Evolutionary conservation across 2,888 invertebrate species (phyloP).

Genomic region (Sinelater perroti): DNA sequence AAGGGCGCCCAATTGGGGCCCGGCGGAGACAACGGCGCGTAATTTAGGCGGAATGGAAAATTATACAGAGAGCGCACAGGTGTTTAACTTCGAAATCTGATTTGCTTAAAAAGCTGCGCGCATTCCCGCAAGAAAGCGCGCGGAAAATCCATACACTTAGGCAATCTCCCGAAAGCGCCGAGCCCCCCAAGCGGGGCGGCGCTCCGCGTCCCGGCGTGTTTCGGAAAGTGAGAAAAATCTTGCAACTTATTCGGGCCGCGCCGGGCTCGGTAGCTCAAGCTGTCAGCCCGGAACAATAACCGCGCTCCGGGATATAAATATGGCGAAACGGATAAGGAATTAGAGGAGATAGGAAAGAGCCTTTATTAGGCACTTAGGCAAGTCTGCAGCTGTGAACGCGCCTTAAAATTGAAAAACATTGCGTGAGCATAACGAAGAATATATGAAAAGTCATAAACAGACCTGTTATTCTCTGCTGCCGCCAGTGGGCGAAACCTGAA

Average conservation of each 20-base stretch:
- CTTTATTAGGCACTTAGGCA: constrained; percentile 57
- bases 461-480: constrained; percentile 43
- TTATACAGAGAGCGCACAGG: constrained; percentile 48
- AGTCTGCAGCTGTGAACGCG: constrained; percentile 53
- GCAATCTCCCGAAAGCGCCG: background rate
- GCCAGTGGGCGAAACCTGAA: constrained; percentile 50
- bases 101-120: constrained; percentile 42
- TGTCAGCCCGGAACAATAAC: constrained; percentile 41
- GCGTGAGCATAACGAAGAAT: constrained; percentile 50
- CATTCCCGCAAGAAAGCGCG: constrained; percentile 15
- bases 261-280: background rate
- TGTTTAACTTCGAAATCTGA: constrained; percentile 50
- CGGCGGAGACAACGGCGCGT: constrained; percentile 52
- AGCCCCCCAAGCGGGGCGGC: too few relatives aligned
- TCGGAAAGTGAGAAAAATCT: constrained; percentile 7
- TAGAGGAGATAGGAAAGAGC: constrained; percentile 36
- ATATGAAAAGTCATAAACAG: constrained; percentile 55
- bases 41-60: constrained; percentile 49
- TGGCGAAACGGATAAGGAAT: constrained; percentile 33
- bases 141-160: constrained; percentile 1
- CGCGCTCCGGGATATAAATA: constrained; percentile 27
- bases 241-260: constrained; percentile 13
- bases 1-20: constrained; percentile 53
- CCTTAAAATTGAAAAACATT: constrained; percentile 59
- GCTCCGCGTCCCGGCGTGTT: background rate